These are phyloP conservation scores for Lethrus apterus DNA, from an alignment of 1,140 invertebrate species.

Conservation along the genomic window DNA sequence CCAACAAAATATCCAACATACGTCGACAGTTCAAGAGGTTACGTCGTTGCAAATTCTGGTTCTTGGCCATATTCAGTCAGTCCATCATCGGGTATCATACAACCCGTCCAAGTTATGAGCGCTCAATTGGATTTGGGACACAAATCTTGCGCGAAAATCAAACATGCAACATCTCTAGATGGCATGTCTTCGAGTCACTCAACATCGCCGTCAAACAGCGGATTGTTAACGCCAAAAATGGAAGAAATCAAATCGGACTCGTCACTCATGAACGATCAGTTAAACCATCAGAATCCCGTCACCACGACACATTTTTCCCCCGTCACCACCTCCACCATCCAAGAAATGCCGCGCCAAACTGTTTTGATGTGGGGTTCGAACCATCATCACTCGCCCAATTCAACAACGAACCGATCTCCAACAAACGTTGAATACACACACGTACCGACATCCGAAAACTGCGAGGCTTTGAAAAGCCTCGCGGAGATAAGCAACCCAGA, in stretches of 20 bases:
- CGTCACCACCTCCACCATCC: conserved; percentile 27
- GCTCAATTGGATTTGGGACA: conserved; percentile 37
- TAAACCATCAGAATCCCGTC: conserved; percentile 40
- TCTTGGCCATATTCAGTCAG: conserved; percentile 44
- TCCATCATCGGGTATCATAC: conserved; percentile 45
- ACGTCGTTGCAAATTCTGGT: conserved; percentile 45
- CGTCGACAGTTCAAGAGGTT: conserved; percentile 46
- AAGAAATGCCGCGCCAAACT: conserved; percentile 64
- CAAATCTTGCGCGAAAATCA: conserved; percentile 41
- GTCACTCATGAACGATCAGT: conserved; percentile 38
- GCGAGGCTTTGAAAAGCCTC: conserved; percentile 52
- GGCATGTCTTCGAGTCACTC: conserved; percentile 48
- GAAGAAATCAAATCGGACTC: conserved; percentile 54
- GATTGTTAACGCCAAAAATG: conserved; percentile 55
- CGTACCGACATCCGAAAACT: conserved; percentile 28
- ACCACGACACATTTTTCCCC: conserved; percentile 44
- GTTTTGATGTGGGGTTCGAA: conserved; percentile 76
- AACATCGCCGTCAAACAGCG: conserved; percentile 48
- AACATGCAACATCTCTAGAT: conserved; percentile 47
- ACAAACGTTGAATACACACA: conserved; percentile 42
- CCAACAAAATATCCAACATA: conserved; percentile 41
- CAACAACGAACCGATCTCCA: conserved; percentile 40
- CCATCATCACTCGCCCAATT: conserved; percentile 41
- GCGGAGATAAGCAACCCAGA: conserved; percentile 47
- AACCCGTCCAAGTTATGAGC: conserved; percentile 44